phyloP scores from a whole-genome alignment of 2,888 invertebrate genomes.

The Lottia scabra region DNA sequence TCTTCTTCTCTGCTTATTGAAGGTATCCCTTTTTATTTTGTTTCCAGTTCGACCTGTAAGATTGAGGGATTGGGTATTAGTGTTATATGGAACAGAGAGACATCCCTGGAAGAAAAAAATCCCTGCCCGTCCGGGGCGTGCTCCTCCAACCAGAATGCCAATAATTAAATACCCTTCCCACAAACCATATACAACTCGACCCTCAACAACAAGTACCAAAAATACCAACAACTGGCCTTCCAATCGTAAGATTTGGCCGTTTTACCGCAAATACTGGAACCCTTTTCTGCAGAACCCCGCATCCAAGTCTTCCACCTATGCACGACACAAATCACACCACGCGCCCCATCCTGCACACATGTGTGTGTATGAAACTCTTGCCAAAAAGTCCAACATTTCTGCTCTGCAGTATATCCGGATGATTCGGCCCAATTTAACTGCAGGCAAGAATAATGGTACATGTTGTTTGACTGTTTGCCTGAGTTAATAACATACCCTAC shows the following conservation, averaged over 20 bases:
- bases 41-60: conserved; percentile 74
- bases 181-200: conserved; percentile 9
- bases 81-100: conserved; percentile 86
- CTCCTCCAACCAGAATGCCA: conserved; percentile 17
- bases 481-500: conserved; percentile 16
- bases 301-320: conserved; percentile 32
- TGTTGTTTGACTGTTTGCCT: conserved; percentile 25
- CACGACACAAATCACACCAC: conserved; percentile 32
- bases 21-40: conserved; percentile 39
- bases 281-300: conserved; percentile 20
- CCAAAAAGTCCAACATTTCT: conserved; percentile 62
- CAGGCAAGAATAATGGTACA: conserved; percentile 50
- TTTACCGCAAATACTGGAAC: conserved; percentile 25
- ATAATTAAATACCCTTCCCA: conserved; percentile 5
- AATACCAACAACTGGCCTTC: conserved; percentile 5
- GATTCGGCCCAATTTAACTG: conserved; percentile 57
- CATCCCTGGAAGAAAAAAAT: conserved; percentile 43
- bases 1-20: not conserved
- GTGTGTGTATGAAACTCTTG: conserved; percentile 62
- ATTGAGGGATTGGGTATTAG: conserved; percentile 92
- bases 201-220: conserved; percentile 21
- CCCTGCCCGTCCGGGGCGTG: conserved; percentile 34
- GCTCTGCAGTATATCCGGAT: conserved; percentile 55
- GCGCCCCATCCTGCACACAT: conserved; percentile 45
- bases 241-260: conserved; percentile 19